Evolutionary conservation across 2,888 invertebrate genomes (phyloP).

Genomic region (Steromphala cineraria): DNA sequence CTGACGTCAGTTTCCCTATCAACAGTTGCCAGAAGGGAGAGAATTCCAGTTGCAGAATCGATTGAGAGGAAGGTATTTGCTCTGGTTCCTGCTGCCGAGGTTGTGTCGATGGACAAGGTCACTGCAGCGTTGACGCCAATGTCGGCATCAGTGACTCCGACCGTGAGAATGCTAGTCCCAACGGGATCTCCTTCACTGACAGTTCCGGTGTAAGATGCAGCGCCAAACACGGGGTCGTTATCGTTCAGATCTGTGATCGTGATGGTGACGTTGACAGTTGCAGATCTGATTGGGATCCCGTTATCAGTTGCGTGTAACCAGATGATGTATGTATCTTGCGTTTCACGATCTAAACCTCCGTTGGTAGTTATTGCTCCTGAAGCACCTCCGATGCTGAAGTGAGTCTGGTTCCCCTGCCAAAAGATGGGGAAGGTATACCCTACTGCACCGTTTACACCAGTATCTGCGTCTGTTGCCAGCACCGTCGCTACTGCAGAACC

Average conservation of each 20-base stretch:
- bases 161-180: conserved; percentile 49
- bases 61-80: conserved; percentile 45
- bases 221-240: conserved; percentile 57
- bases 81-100: conserved; percentile 38
- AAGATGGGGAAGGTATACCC: conserved; percentile 39
- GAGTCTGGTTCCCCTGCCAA: conserved; percentile 41
- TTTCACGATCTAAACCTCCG: conserved; percentile 52
- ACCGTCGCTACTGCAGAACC: conserved; percentile 49
- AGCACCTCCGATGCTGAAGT: conserved; percentile 45
- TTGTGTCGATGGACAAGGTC: conserved; percentile 51
- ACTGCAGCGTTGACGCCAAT: conserved; percentile 53
- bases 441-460: conserved; percentile 50
- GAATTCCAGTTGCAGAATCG: conserved; percentile 41
- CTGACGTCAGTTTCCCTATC: conserved; percentile 54
- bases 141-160: conserved; percentile 57
- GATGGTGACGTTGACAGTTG: conserved; percentile 54
- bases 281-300: conserved; percentile 47
- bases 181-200: conserved; percentile 52
- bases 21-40: conserved; percentile 49
- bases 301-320: conserved; percentile 53
- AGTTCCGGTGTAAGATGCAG: conserved; percentile 41
- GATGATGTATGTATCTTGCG: conserved; percentile 43
- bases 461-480: conserved; percentile 57
- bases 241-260: conserved; percentile 63
- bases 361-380: conserved; percentile 48